Percentiles rank a stretch among this genome's conserved stretches.
phyloP scores from a whole-genome alignment of 2,888 invertebrate species.

The Adelphocoris suturalis region DNA sequence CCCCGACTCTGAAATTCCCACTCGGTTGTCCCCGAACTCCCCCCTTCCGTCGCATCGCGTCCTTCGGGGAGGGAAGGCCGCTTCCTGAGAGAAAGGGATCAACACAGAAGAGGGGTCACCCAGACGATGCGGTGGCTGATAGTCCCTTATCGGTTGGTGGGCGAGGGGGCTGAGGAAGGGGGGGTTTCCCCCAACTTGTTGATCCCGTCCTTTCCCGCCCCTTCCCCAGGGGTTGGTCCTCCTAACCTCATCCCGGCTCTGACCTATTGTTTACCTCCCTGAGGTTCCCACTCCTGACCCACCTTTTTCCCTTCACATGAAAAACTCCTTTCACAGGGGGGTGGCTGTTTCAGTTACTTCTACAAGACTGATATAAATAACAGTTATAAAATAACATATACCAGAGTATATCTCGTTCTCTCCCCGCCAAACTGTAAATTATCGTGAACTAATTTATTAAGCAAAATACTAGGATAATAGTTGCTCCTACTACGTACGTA shows the following conservation, averaged over 20 bases:
- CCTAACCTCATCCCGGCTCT: neutral
- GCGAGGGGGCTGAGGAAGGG: neutral
- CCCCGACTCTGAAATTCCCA: neutral
- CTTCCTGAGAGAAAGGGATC: neutral
- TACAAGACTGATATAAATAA: too few relatives aligned
- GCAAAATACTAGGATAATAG: too few relatives aligned
- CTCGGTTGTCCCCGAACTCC: neutral
- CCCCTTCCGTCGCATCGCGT: neutral
- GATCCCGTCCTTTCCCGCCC: neutral
- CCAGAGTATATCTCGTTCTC: too few relatives aligned
- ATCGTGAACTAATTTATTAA: too few relatives aligned
- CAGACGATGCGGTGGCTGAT: neutral
- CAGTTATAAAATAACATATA: too few relatives aligned
- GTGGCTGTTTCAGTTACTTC: too few relatives aligned
- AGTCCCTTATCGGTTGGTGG: neutral
- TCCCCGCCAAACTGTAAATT: too few relatives aligned
- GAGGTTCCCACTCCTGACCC: neutral
- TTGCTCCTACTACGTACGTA: too few relatives aligned
- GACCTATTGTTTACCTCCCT: constrained; percentile 23
- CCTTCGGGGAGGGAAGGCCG: too few relatives aligned
- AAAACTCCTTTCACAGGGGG: neutral
- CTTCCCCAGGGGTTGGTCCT: neutral
- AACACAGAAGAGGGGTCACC: neutral
- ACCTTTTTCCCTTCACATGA: neutral
- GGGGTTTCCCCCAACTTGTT: constrained; percentile 16